Percentiles rank a stretch among this genome's conserved stretches.
These are phyloP conservation scores for Cantharis rustica DNA, from an alignment of 2,888 invertebrate species.

Conservation along the genomic window DNA sequence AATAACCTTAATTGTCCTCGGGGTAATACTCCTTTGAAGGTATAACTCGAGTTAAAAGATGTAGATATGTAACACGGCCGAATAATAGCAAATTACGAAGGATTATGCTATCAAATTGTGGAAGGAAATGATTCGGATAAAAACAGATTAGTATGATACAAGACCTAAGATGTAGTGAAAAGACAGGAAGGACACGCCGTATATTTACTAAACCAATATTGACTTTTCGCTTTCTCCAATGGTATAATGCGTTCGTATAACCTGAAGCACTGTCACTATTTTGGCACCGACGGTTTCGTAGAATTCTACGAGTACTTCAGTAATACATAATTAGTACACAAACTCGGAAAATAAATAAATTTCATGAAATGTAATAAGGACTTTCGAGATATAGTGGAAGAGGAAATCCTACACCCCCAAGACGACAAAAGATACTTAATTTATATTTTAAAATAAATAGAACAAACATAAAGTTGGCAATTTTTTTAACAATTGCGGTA, in stretches of 20 bases:
- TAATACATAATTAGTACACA: background rate
- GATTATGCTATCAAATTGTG: constrained; percentile 6
- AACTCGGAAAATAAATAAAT: background rate
- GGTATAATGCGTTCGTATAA: constrained; percentile 34
- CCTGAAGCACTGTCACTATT: constrained; percentile 20
- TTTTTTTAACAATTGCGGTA: background rate
- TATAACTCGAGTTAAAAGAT: background rate
- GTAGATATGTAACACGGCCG: background rate
- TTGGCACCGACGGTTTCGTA: constrained; percentile 7
- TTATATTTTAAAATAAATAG: background rate
- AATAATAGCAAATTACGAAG: background rate
- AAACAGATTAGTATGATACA: constrained; percentile 7
- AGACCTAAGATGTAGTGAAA: constrained; percentile 18
- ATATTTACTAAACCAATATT: constrained; percentile 30
- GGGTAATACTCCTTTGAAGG: background rate
- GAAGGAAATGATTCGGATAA: constrained; percentile 23
- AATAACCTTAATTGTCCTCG: too few species aligned
- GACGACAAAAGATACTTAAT: background rate
- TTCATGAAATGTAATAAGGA: background rate
- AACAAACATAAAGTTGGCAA: background rate
- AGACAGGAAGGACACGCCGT: constrained; percentile 15
- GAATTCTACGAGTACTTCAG: constrained; percentile 5
- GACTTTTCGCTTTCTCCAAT: constrained; percentile 26
- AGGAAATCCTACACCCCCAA: background rate
- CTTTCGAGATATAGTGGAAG: background rate